Percentiles rank a stretch among this genome's conserved stretches.
Conservation (phyloP, 2,113 vertebrate genomes). For the Poecile atricapillus region DNA sequence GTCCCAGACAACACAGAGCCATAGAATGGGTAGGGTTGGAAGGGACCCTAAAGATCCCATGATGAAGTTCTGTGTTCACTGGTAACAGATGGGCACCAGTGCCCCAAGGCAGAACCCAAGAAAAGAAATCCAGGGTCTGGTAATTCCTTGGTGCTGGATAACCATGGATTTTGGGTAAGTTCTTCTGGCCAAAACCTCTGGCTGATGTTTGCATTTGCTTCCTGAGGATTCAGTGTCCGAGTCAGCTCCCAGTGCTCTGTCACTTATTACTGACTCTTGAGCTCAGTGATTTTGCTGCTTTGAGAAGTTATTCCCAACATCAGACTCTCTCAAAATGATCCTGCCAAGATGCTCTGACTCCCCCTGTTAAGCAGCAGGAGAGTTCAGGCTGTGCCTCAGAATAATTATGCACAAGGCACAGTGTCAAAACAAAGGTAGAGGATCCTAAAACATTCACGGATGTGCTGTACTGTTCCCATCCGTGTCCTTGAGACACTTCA, state of each 20-base stretch:
- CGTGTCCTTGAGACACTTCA: neutral
- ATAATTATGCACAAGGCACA: neutral
- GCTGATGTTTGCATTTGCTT: neutral
- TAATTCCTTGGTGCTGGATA: neutral
- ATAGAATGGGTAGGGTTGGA: neutral
- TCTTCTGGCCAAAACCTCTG: neutral
- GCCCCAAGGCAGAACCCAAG: neutral
- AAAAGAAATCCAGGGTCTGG: neutral
- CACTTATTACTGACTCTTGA: neutral
- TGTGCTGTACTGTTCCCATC: neutral
- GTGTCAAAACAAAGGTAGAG: neutral
- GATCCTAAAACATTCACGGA: neutral
- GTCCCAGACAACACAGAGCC: neutral
- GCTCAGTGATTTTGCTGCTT: neutral
- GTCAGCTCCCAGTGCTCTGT: accelerated
- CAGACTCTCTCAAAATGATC: neutral
- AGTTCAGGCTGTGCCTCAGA: neutral
- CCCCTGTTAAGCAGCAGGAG: neutral
- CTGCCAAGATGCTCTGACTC: neutral
- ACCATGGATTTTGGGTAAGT: neutral
- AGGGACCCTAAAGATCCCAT: accelerated
- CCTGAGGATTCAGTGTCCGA: neutral
- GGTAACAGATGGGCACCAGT: neutral
- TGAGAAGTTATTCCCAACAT: neutral
- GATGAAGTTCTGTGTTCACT: neutral